phyloP scores from a whole-genome alignment of 2,888 invertebrate species.

The Auanema sp. region DNA sequence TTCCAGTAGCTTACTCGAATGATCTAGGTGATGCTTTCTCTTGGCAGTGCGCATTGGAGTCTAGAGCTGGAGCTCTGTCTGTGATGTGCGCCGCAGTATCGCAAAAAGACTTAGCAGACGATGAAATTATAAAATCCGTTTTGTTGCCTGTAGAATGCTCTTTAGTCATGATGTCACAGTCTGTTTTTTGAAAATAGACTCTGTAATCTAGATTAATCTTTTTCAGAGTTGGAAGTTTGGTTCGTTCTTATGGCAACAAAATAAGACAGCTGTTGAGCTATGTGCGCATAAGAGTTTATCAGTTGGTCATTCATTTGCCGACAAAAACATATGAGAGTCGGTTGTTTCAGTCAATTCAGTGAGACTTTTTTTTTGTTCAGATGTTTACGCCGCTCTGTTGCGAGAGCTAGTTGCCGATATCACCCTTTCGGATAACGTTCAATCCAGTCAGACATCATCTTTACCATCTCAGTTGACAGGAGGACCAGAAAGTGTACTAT shows the following conservation, averaged over 20 bases:
- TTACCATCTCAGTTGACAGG: constrained; percentile 81
- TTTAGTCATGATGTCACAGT: constrained; percentile 43
- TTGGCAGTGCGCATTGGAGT: constrained; percentile 89
- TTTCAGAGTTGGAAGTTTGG: constrained; percentile 78
- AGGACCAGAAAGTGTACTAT: constrained; percentile 44
- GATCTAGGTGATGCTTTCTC: constrained; percentile 93
- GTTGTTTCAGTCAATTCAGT: constrained; percentile 2
- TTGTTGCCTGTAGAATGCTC: constrained; percentile 42
- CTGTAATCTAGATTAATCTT: background rate
- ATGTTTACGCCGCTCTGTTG: constrained; percentile 79
- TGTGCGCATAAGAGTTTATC: constrained; percentile 86
- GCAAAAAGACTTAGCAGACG: constrained; percentile 35
- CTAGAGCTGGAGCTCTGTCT: constrained; percentile 90
- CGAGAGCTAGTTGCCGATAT: constrained; percentile 90
- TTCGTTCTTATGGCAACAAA: constrained; percentile 83
- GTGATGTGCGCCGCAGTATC: constrained; percentile 59
- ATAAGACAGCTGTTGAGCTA: constrained; percentile 48
- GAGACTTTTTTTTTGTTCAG: constrained; percentile 41
- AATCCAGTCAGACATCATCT: constrained; percentile 82
- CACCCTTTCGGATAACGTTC: constrained; percentile 88
- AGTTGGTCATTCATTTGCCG: constrained; percentile 71
- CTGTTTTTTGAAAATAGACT: background rate
- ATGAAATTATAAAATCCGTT: constrained; percentile 34
- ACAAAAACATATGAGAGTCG: constrained; percentile 39
- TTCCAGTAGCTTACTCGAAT: constrained; percentile 15